A percentile compares a stretch with the other conserved stretches of the same genome.
These are phyloP conservation scores for Raphicerus campestris DNA, from an alignment of 2,113 vertebrate species.

Conservation along the genomic window DNA sequence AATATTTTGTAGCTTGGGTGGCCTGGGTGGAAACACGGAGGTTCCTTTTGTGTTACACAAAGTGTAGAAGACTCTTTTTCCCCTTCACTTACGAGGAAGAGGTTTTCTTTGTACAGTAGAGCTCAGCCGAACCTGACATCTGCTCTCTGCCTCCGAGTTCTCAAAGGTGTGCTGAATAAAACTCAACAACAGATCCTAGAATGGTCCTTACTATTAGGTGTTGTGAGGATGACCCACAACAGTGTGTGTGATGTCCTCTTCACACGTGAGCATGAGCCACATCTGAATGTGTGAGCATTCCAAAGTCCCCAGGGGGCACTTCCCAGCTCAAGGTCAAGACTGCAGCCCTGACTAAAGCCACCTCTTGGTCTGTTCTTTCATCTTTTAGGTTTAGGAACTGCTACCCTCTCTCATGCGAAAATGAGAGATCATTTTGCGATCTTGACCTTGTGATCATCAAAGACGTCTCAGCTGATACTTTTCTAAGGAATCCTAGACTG, in stretches of 20 bases:
- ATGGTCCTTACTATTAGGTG: neutral
- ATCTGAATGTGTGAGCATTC: neutral
- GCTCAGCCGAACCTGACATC: neutral
- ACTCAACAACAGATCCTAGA: neutral
- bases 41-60: neutral
- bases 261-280: rapidly evolving
- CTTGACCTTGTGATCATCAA: neutral
- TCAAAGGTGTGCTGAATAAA: neutral
- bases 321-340: neutral
- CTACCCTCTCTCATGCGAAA: neutral
- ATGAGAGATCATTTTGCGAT: no score
- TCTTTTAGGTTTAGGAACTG: neutral
- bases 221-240: neutral
- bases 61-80: no score
- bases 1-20: neutral
- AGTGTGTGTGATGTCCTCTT: no score
- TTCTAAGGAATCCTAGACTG: neutral
- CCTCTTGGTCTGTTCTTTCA: neutral
- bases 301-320: neutral
- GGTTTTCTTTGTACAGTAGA: neutral
- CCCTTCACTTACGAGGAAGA: neutral
- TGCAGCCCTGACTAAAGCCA: no score
- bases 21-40: neutral
- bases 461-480: neutral
- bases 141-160: neutral